Base-by-base conservation (phyloP, 2,797 vertebrate genomes). In the Myiotriccus ornatus region DNA sequence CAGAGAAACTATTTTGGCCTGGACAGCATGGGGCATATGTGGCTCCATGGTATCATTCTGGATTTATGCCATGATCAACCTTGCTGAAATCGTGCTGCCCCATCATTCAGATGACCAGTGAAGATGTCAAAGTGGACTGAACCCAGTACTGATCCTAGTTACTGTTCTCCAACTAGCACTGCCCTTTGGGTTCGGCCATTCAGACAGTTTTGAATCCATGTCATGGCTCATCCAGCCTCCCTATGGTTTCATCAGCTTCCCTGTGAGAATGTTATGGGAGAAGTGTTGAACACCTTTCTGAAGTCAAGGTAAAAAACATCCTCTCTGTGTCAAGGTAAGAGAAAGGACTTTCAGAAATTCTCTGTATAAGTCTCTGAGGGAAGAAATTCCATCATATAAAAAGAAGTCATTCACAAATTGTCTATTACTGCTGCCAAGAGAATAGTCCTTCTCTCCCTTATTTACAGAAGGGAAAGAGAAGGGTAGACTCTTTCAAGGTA, bases 121-220 rank as follows among this genome's bases (percentile, higher is more conserved):
- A 59, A 47, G 37, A 28, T 3, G 10, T 55, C 23, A 25, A 63
- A 55, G 10, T 44, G 4, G 28, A 39, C 12, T 55, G 59, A 59
- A 41, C 1, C 4, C 44, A 7, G 0, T 22, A 9, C 4, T 34
- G 28, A 56, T 7, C 6, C 41, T 41, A 49, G 10, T 41, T 28
- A 19, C 41, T 64, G 44, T 44, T 12, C 47, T 85, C 60, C 60
- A 56, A 3, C n/a, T 44, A 34, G 34, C 28, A 39, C 15, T 19
- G 22, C 7, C 15, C 41, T 84, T 55, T 57, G 49, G 12, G 7
- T 21, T 71, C 79, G 24, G 9, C 28, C n/a, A 52, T 52, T 53
- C 56, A 43, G 47, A 15, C 2, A 23, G 10, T n/a, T 81, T 76
- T 84, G n/a, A 89, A 4, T n/a, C 22, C 27, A 24, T n/a, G 6